A percentile compares a stretch with the other conserved stretches of the same genome.
Evolutionary conservation across 1,140 invertebrate genomes (phyloP).

Genomic region (Drosophila nigrodunni): DNA sequence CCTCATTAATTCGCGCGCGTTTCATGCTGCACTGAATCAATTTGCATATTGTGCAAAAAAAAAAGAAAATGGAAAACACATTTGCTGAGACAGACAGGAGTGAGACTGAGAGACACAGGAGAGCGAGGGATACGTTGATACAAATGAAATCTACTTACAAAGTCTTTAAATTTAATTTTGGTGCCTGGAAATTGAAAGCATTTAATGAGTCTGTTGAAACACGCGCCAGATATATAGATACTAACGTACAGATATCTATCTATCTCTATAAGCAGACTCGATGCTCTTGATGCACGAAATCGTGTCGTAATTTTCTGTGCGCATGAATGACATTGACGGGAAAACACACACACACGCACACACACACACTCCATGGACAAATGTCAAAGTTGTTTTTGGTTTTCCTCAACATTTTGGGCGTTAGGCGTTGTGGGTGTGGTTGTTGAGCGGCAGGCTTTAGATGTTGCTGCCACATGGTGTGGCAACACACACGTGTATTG

Average conservation of each 20-base stretch:
- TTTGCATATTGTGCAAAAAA: constrained; percentile 80
- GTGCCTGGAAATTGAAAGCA: constrained; percentile 67
- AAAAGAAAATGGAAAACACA: constrained; percentile 35
- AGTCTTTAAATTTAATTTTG: constrained; percentile 80
- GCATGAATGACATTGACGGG: constrained; percentile 59
- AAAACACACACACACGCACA: too few relatives aligned
- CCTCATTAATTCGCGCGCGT: constrained; percentile 79
- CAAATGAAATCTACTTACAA: constrained; percentile 77
- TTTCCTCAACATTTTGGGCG: constrained; percentile 23
- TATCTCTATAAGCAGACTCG: constrained; percentile 28
- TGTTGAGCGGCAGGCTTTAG: constrained; percentile 34
- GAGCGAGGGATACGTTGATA: constrained; percentile 1
- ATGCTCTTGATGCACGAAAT: constrained; percentile 35
- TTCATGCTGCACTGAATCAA: constrained; percentile 81
- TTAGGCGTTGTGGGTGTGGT: constrained; percentile 11
- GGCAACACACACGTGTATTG: constrained; percentile 24
- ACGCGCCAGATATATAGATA: constrained; percentile 8
- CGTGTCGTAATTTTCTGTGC: constrained; percentile 65
- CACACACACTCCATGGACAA: constrained; percentile 62
- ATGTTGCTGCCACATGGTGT: constrained; percentile 44
- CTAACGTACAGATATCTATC: neutral
- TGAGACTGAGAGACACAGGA: constrained; percentile 4
- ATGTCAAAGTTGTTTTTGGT: constrained; percentile 63
- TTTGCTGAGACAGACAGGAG: neutral
- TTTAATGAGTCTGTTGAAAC: constrained; percentile 71